phyloP scores from a whole-genome alignment of 2,113 vertebrate genomes.

The Baryphthengus martii region DNA sequence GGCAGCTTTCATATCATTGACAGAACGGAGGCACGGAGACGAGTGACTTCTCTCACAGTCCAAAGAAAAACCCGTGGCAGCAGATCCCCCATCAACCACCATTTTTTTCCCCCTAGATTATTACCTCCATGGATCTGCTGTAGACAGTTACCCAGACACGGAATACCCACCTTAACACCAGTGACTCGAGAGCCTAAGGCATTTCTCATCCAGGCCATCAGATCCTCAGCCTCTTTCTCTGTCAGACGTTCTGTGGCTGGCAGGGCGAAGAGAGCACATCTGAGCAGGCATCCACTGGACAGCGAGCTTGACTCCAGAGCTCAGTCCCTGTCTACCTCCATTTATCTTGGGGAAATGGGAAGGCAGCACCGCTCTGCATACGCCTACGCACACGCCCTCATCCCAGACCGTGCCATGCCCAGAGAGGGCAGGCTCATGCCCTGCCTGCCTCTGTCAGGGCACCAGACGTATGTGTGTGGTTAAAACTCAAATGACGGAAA shows the following conservation, averaged over 20 bases:
- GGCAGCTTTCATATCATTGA: not conserved
- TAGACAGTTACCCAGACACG: not conserved
- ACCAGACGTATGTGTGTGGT: not conserved
- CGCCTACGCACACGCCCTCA: not conserved
- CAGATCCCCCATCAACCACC: not conserved
- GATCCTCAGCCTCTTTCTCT: constrained; percentile 83
- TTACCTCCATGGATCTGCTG: not conserved
- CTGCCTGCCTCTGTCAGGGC: not conserved
- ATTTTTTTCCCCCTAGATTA: not conserved
- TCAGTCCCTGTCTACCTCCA: not conserved
- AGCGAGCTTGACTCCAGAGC: not conserved
- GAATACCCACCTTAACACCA: constrained; percentile 83
- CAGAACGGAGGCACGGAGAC: not conserved
- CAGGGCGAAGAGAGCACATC: not conserved
- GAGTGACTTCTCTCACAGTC: not conserved
- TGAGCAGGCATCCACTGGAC: not conserved
- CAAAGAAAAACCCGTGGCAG: not conserved
- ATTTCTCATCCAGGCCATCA: constrained; percentile 95
- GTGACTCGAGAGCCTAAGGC: constrained; percentile 81
- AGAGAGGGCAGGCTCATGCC: not conserved
- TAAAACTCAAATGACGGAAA: not conserved
- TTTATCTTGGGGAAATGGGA: not conserved
- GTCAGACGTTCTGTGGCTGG: constrained; percentile 82
- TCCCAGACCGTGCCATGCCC: accelerated
- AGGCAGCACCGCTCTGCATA: not conserved